phyloP scores from a whole-genome alignment of 2,797 vertebrate species.

The Fratercula arctica region DNA sequence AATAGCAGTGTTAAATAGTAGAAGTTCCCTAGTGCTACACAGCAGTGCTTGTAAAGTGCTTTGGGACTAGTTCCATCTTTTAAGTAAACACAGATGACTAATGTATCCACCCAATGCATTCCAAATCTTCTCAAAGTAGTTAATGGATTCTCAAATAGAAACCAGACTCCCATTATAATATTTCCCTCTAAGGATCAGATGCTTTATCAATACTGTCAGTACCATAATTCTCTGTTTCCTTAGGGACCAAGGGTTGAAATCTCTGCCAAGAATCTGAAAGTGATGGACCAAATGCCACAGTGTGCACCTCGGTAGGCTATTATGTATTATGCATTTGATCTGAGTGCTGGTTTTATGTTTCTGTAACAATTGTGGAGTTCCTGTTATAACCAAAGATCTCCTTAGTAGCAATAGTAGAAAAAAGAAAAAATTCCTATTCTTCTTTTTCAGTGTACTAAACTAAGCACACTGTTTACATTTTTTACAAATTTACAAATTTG shows the following conservation, averaged over 20 bases:
- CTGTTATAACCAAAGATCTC: background rate
- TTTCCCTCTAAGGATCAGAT: constrained; percentile 4
- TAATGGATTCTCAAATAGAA: constrained; percentile 46
- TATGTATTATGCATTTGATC: background rate
- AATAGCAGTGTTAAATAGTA: background rate
- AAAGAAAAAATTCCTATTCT: background rate
- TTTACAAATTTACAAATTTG: background rate
- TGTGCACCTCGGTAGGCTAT: constrained; percentile 88
- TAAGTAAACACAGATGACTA: constrained; percentile 48
- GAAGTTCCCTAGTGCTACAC: background rate
- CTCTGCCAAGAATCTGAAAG: constrained; percentile 95
- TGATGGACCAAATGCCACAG: constrained; percentile 96
- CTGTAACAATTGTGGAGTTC: background rate
- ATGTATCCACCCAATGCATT: constrained; percentile 12
- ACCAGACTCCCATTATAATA: background rate
- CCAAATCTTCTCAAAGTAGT: background rate
- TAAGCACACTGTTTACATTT: background rate
- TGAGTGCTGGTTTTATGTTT: constrained; percentile 24
- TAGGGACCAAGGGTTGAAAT: constrained; percentile 97
- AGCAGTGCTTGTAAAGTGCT: constrained; percentile 10
- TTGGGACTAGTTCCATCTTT: constrained; percentile 27
- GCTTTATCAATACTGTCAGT: background rate
- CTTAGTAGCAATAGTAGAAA: background rate
- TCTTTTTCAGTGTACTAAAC: background rate
- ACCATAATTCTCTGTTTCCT: constrained; percentile 41